phyloP scores from a whole-genome alignment of 2,113 vertebrate species.

The Salminus brasiliensis region DNA sequence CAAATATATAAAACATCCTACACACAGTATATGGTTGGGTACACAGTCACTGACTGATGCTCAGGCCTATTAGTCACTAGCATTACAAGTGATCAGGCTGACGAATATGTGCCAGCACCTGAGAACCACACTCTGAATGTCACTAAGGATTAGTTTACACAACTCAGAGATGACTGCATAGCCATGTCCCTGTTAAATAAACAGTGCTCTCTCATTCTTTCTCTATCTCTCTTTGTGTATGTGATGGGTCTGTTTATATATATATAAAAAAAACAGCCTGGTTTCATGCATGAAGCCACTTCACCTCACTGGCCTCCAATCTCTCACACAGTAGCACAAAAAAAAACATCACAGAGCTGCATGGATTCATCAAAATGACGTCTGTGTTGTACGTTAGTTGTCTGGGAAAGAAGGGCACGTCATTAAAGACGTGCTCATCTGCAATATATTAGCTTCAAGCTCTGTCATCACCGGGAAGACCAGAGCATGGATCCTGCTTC shows the following conservation, averaged over 20 bases:
- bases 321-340: not conserved
- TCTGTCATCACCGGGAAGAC: not conserved
- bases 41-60: not conserved
- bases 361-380: not conserved
- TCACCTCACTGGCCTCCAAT: not conserved
- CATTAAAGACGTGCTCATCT: constrained; percentile 3
- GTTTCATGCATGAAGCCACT: not conserved
- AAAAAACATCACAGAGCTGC: not conserved
- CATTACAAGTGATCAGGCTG: constrained; percentile 1
- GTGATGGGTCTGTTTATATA: too few relatives aligned
- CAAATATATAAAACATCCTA: not conserved
- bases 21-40: too few relatives aligned
- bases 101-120: not conserved
- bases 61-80: not conserved
- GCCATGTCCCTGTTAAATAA: not conserved
- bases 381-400: constrained; percentile 13
- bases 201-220: not conserved
- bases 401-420: constrained; percentile 9
- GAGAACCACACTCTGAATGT: not conserved
- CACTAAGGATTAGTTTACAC: not conserved
- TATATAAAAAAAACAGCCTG: not conserved
- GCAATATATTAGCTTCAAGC: not conserved
- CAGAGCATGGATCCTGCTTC: not conserved
- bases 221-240: not conserved
- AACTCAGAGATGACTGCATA: constrained; percentile 3